A percentile compares a stretch with the other conserved stretches of the same genome.
phyloP scores from a whole-genome alignment of 1,140 invertebrate species.

The Brachionus calyciflorus region DNA sequence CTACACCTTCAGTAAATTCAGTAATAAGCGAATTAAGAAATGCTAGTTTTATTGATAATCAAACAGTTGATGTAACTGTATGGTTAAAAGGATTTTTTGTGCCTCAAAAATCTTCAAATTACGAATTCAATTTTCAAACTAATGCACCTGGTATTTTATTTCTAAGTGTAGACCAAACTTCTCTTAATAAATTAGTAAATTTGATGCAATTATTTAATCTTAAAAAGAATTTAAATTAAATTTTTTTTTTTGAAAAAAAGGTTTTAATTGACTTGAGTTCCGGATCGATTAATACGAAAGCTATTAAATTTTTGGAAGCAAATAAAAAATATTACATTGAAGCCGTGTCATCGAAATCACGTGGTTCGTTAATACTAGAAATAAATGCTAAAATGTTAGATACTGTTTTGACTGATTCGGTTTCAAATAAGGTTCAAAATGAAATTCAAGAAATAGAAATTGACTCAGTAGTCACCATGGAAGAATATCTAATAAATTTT shows the following conservation, averaged over 20 bases:
- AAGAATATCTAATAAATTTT: neutral
- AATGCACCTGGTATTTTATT: slow-evolving; percentile 6
- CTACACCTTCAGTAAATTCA: neutral
- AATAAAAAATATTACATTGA: slow-evolving; percentile 17
- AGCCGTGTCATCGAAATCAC: neutral
- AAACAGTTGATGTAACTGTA: neutral
- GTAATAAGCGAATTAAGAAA: neutral
- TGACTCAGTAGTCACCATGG: neutral
- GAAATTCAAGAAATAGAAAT: slow-evolving; percentile 40
- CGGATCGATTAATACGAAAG: neutral
- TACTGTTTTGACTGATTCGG: slow-evolving; percentile 30
- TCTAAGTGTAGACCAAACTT: slow-evolving; percentile 1
- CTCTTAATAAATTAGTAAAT: neutral
- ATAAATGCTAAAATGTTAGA: slow-evolving; percentile 40
- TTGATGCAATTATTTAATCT: neutral
- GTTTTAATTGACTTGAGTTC: neutral
- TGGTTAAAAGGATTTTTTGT: slow-evolving; percentile 14
- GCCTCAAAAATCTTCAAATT: neutral
- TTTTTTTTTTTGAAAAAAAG: neutral
- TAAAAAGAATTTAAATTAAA: neutral
- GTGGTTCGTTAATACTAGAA: neutral
- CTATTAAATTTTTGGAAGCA: neutral
- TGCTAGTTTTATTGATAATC: neutral
- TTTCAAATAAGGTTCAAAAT: slow-evolving; percentile 8
- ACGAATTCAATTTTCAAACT: slow-evolving; percentile 10